Evolutionary conservation across 2,113 vertebrate species (phyloP).

Genomic region (Ceyx margarethae): DNA sequence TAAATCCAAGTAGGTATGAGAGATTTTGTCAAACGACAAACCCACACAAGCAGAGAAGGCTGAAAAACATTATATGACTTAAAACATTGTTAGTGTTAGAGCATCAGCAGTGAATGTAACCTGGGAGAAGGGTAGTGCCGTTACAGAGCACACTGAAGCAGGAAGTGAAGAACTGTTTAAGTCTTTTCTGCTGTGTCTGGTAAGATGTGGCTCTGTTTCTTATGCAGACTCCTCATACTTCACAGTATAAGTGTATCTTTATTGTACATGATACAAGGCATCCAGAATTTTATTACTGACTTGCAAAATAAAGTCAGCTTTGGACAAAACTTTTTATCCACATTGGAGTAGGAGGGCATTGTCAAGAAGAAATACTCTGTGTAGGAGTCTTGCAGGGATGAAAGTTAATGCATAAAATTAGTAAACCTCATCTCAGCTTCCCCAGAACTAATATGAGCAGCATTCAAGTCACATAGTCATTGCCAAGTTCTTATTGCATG

Average conservation of each 20-base stretch:
- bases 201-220: not conserved
- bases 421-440: not conserved
- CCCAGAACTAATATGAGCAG: not conserved
- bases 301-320: not conserved
- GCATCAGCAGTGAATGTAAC: not conserved
- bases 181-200: not conserved
- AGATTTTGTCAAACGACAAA: not conserved
- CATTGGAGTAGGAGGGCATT: accelerated
- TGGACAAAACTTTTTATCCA: not conserved
- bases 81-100: not conserved
- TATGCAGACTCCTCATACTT: not conserved
- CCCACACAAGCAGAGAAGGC: not conserved
- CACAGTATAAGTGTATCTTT: not conserved
- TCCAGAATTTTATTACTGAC: not conserved
- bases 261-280: not conserved
- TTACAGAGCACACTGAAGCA: not conserved
- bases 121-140: not conserved
- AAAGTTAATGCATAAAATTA: not conserved
- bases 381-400: not conserved
- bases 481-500: not conserved
- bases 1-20: not conserved
- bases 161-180: not conserved
- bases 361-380: not conserved
- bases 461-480: not conserved
- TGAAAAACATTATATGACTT: not conserved